Conservation (phyloP, 2,113 vertebrate species). For the Natator depressus region DNA sequence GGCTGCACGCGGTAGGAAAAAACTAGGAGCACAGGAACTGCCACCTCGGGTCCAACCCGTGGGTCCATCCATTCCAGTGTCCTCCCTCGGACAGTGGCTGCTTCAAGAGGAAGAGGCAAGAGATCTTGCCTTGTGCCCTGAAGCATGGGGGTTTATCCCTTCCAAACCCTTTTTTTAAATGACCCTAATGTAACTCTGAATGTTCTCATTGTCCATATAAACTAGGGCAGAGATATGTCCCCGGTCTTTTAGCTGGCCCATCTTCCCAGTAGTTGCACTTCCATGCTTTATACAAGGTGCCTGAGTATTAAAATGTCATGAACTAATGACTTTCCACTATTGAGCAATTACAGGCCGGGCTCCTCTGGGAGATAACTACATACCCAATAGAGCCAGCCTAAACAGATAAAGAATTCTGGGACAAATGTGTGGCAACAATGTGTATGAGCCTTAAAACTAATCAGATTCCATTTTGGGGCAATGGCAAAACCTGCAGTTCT, state of each 20-base stretch:
- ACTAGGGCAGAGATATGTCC: background rate
- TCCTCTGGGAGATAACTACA: rapidly evolving
- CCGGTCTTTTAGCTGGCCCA: rapidly evolving
- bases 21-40: background rate
- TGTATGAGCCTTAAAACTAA: rapidly evolving
- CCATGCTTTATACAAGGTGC: background rate
- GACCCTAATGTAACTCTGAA: background rate
- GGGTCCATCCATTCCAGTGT: background rate
- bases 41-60: background rate
- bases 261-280: rapidly evolving
- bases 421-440: rapidly evolving
- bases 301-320: rapidly evolving
- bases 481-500: background rate
- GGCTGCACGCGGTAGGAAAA: background rate
- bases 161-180: background rate
- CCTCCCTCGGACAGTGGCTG: background rate
- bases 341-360: rapidly evolving
- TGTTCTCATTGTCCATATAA: background rate
- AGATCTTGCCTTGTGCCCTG: too few species aligned
- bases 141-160: background rate
- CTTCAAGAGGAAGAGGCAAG: background rate
- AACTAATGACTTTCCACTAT: background rate
- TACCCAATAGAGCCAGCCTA: rapidly evolving
- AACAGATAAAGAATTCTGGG: rapidly evolving
- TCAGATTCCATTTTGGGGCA: rapidly evolving